Base-by-base conservation (phyloP, 1,140 invertebrate species). In the Drosophila dunni region DNA sequence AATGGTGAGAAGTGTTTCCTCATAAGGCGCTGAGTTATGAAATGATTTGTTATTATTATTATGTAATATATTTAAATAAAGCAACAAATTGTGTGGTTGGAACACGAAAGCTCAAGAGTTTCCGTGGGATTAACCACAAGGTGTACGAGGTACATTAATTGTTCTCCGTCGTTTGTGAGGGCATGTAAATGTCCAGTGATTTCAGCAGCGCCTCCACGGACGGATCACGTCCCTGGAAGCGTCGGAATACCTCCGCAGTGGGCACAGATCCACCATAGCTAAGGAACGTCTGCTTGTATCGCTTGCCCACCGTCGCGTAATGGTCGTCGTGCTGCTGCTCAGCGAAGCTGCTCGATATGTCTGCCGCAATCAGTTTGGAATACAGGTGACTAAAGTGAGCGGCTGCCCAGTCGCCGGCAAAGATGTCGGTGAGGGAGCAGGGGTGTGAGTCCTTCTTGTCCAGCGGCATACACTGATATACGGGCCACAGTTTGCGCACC, bases 161-260 rank as follows among this genome's bases (percentile, higher is more conserved):
- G 68, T 74, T 65, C 17, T 88, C 90, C 7, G 84, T 86, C 40
- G 91, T 92, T 45, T 92, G 91, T 45, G 91, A 91, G 7, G 71
- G 63, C 10, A 29, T 61, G 5, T 70, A 85, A 48, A 92, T 79
- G 36, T 88, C 69, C 56, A 92, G 54, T 1, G 89, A 89, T 75
- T 95, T 94, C 0, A 98, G 90, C n/a, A 98, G 93, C 1, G 97
- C 97, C 86, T 97, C 95, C 0, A 96, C 95, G 7, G 95, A 97
- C 0, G 98, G 98, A 93, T 99, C 98, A 42, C 98, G 94, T 2
- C 98, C 98, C 79, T 97, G 94, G 92, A 99, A 99, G 81, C 95
- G 94, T 64, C 98, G 94, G 92, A 99, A 99, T 6, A 98, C 94
- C 94, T 98, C 96, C 75, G 94, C 95, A 0, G 97, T 94, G 76